phyloP scores from a whole-genome alignment of 1,140 invertebrate genomes.

The Cotesia vestalis region DNA sequence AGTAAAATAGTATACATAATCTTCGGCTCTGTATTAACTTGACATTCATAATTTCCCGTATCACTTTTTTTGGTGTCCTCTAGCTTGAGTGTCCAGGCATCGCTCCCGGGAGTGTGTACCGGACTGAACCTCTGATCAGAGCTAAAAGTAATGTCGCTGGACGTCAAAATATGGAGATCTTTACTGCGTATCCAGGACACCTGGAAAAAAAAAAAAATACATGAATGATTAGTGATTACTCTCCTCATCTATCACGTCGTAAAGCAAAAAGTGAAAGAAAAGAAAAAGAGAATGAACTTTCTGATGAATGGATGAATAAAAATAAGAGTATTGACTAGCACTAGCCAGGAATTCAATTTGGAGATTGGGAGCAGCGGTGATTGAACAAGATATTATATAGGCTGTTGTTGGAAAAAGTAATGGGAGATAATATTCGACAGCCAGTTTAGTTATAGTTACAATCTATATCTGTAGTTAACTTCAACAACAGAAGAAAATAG shows the following conservation, averaged over 20 bases:
- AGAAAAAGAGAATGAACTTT: not conserved
- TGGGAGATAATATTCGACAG: conserved; percentile 30
- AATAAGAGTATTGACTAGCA: not conserved
- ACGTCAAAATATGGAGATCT: conserved; percentile 80
- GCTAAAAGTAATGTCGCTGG: conserved; percentile 75
- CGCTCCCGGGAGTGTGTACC: conserved; percentile 66
- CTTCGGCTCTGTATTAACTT: conserved; percentile 83
- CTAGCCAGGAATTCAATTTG: conserved; percentile 32
- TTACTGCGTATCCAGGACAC: conserved; percentile 80
- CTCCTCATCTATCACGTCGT: no score
- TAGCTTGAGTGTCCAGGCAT: conserved; percentile 76
- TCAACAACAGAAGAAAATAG: not conserved
- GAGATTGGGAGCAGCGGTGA: conserved; percentile 32
- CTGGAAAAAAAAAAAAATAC: conserved; percentile 62
- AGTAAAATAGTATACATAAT: conserved; percentile 75
- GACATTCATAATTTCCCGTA: conserved; percentile 80
- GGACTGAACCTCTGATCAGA: conserved; percentile 75
- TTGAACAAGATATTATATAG: conserved; percentile 23
- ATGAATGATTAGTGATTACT: conserved; percentile 4
- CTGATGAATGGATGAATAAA: not conserved
- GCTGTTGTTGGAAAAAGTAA: conserved; percentile 24
- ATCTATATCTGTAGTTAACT: no score
- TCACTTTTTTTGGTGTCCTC: conserved; percentile 72
- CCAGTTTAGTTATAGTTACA: not conserved
- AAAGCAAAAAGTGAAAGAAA: not conserved